A percentile compares a stretch with the other conserved stretches of the same genome.
Conservation (phyloP, 2,888 invertebrate genomes). For the Coenonympha glycerion region DNA sequence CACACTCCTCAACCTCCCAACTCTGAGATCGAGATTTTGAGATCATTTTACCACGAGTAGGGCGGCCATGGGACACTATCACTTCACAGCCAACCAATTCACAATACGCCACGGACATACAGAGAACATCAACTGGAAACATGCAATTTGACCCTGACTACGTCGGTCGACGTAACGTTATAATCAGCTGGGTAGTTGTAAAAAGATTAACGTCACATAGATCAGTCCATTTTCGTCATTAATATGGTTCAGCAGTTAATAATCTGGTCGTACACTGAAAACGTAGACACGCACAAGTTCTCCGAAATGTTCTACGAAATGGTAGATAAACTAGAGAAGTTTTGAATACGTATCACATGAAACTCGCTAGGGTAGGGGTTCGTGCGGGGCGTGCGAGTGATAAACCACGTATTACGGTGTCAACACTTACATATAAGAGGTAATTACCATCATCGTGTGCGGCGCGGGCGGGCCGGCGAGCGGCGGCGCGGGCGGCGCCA, state of each 20-base stretch:
- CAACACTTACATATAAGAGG: slow-evolving; percentile 77
- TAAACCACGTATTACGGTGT: slow-evolving; percentile 75
- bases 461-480: slow-evolving; percentile 51
- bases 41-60: slow-evolving; percentile 53
- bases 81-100: slow-evolving; percentile 18
- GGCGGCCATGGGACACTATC: slow-evolving; percentile 20
- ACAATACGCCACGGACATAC: slow-evolving; percentile 16
- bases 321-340: not conserved
- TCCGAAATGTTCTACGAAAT: not conserved
- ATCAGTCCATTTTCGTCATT: too few species aligned
- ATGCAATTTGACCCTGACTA: slow-evolving; percentile 1
- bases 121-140: slow-evolving; percentile 2
- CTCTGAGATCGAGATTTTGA: slow-evolving; percentile 72
- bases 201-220: not conserved
- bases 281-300: not conserved
- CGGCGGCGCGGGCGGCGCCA: slow-evolving; percentile 52
- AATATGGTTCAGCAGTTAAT: not conserved
- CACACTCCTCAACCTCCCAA: slow-evolving; percentile 74
- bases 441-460: slow-evolving; percentile 77
- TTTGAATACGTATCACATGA: slow-evolving; percentile 11
- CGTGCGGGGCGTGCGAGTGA: slow-evolving; percentile 70
- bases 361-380: slow-evolving; percentile 30
- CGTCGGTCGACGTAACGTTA: not conserved
- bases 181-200: not conserved
- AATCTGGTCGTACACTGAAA: not conserved